A percentile compares a stretch with the other conserved stretches of the same genome.
Evolutionary conservation across 1,140 invertebrate genomes (phyloP).

Genomic region (Conopomorpha cramerella): DNA sequence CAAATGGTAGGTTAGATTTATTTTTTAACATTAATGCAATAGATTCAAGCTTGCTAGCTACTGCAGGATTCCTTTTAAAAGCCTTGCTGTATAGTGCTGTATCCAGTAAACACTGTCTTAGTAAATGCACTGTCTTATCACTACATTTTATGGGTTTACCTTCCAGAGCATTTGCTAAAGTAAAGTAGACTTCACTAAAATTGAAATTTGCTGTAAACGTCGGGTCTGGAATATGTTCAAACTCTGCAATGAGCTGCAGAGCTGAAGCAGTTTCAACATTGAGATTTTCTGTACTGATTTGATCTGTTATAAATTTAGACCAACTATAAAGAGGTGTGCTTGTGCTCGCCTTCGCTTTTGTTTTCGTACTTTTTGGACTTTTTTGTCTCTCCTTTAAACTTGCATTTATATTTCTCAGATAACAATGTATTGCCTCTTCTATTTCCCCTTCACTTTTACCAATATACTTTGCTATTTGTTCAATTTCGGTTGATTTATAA

Average conservation of each 20-base stretch:
- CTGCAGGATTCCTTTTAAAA: slow-evolving; percentile 22
- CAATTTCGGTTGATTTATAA: slow-evolving; percentile 15
- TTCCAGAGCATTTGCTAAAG: slow-evolving; percentile 41
- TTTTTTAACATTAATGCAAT: too few relatives aligned
- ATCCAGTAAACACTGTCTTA: slow-evolving; percentile 35
- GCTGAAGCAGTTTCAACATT: slow-evolving; percentile 32
- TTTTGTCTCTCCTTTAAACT: too few relatives aligned
- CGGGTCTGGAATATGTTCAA: slow-evolving; percentile 24
- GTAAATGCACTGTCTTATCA: slow-evolving; percentile 11
- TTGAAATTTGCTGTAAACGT: slow-evolving; percentile 22
- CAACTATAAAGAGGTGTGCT: slow-evolving; percentile 22
- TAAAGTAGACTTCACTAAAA: slow-evolving; percentile 28
- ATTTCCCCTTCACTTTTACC: slow-evolving; percentile 23
- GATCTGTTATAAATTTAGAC: slow-evolving; percentile 28
- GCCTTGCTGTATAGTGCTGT: slow-evolving; percentile 29
- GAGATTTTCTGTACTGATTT: slow-evolving; percentile 20
- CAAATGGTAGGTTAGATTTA: slow-evolving; percentile 14
- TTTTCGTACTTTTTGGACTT: too few relatives aligned
- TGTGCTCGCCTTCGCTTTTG: slow-evolving; percentile 10
- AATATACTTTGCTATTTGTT: slow-evolving; percentile 14
- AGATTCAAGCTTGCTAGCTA: too few relatives aligned
- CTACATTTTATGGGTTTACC: slow-evolving; percentile 27
- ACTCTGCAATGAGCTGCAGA: slow-evolving; percentile 35
- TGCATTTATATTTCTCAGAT: too few relatives aligned
- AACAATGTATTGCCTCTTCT: slow-evolving; percentile 18